Evolutionary conservation across 2,888 invertebrate genomes (phyloP).

Genomic region (Aelia acuminata): DNA sequence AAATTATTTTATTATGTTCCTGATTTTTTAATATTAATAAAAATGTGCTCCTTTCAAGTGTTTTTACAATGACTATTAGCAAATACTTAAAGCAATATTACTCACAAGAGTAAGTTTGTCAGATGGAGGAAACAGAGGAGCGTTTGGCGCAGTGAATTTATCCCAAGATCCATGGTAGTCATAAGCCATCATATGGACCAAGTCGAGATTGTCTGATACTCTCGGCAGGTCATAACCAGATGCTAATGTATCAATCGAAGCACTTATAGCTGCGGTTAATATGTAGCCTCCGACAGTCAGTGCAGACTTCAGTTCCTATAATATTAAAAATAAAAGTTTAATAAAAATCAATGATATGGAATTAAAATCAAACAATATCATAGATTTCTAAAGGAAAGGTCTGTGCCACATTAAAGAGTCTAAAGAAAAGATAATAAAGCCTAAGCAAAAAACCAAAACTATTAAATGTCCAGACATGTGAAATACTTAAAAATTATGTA

Average conservation of each 20-base stretch:
- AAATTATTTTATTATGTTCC: too few species aligned
- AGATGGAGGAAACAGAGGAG: constrained; percentile 76
- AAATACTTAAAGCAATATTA: constrained; percentile 58
- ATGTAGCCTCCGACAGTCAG: constrained; percentile 79
- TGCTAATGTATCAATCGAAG: constrained; percentile 82
- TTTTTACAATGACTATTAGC: neutral
- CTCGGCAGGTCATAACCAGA: constrained; percentile 82
- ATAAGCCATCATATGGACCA: constrained; percentile 73
- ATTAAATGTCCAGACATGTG: too few species aligned
- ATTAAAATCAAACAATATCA: neutral
- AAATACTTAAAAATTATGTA: too few species aligned
- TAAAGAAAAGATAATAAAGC: too few species aligned
- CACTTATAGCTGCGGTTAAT: constrained; percentile 87
- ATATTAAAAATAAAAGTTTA: neutral
- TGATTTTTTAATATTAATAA: too few species aligned
- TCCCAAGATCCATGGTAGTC: constrained; percentile 93
- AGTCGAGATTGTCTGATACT: constrained; percentile 73
- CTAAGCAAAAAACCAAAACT: too few species aligned
- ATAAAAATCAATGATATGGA: neutral
- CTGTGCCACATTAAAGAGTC: too few species aligned
- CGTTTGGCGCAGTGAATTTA: constrained; percentile 80
- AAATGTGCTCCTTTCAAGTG: too few species aligned
- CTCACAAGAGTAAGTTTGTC: constrained; percentile 81
- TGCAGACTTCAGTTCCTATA: constrained; percentile 79
- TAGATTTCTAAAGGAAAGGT: too few species aligned